phyloP scores from a whole-genome alignment of 2,888 invertebrate genomes.

The Itoplectis maculator region DNA sequence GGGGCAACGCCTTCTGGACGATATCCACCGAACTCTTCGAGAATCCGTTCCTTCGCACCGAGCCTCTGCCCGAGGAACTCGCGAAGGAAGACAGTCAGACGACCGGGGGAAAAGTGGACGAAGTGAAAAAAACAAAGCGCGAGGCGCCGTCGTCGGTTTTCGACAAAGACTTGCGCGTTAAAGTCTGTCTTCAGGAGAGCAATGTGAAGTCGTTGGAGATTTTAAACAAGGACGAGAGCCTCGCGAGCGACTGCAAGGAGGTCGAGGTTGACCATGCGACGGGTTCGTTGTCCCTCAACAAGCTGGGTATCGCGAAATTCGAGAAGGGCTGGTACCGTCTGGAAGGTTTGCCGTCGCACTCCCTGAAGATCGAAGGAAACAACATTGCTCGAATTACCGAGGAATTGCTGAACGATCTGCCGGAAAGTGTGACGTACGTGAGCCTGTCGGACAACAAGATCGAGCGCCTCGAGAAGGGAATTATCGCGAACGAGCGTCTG shows the following conservation, averaged over 20 bases:
- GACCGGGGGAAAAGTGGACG: neutral
- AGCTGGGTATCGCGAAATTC: slow-evolving; percentile 72
- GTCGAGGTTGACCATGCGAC: slow-evolving; percentile 56
- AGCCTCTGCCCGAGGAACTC: slow-evolving; percentile 55
- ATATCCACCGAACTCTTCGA: slow-evolving; percentile 74
- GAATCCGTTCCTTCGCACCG: slow-evolving; percentile 72
- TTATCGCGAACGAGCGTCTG: slow-evolving; percentile 76
- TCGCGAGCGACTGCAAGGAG: slow-evolving; percentile 66
- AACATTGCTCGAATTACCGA: slow-evolving; percentile 74
- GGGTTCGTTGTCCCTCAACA: slow-evolving; percentile 65
- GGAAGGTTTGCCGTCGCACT: slow-evolving; percentile 61
- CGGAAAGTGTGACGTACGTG: slow-evolving; percentile 69
- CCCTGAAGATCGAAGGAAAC: slow-evolving; percentile 73
- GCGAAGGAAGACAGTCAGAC: neutral
- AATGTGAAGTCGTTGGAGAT: slow-evolving; percentile 67
- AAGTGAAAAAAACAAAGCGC: slow-evolving; percentile 3
- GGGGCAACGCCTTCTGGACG: slow-evolving; percentile 72
- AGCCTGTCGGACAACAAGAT: slow-evolving; percentile 73
- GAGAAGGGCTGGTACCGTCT: slow-evolving; percentile 77
- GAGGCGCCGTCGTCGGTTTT: neutral
- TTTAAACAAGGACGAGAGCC: slow-evolving; percentile 55
- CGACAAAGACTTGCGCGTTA: slow-evolving; percentile 60
- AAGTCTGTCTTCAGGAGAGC: slow-evolving; percentile 70
- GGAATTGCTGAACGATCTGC: slow-evolving; percentile 75
- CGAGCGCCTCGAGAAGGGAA: slow-evolving; percentile 65